Evolutionary conservation across 2,888 invertebrate genomes (phyloP).

Genomic region (Tenthredo mesomela): DNA sequence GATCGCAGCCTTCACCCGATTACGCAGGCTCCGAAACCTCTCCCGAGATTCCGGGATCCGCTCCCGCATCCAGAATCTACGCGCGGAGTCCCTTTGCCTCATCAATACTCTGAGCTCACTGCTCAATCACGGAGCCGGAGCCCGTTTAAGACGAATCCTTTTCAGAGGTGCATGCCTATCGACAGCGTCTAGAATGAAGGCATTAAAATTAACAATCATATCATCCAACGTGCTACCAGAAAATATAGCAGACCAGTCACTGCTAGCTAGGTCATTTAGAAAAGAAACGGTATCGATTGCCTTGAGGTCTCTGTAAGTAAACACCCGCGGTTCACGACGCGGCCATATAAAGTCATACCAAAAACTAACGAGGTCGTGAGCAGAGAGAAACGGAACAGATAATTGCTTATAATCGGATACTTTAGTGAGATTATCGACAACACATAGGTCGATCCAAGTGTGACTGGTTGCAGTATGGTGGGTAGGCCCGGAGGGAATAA

Average conservation of each 20-base stretch:
- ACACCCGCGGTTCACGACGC: neutral
- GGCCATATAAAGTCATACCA: neutral
- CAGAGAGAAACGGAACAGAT: neutral
- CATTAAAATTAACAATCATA: neutral
- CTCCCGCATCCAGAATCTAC: too few species aligned
- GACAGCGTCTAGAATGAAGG: neutral
- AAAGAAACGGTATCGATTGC: neutral
- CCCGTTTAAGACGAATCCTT: neutral
- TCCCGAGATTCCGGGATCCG: neutral
- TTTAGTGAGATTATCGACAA: constrained; percentile 36
- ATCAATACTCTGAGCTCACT: too few species aligned
- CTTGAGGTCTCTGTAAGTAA: neutral
- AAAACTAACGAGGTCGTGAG: neutral
- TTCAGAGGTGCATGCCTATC: neutral
- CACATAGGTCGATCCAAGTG: constrained; percentile 52
- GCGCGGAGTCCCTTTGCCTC: too few species aligned
- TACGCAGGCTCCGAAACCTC: neutral
- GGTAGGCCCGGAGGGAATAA: constrained; percentile 46
- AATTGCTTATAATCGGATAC: neutral
- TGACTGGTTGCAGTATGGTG: constrained; percentile 25
- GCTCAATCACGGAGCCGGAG: too few species aligned
- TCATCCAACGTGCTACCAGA: neutral
- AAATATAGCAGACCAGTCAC: neutral
- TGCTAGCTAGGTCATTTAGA: neutral
- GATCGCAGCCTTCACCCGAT: neutral